Conservation (phyloP, 2,113 vertebrate species). For the Mastomys natalensis region DNA sequence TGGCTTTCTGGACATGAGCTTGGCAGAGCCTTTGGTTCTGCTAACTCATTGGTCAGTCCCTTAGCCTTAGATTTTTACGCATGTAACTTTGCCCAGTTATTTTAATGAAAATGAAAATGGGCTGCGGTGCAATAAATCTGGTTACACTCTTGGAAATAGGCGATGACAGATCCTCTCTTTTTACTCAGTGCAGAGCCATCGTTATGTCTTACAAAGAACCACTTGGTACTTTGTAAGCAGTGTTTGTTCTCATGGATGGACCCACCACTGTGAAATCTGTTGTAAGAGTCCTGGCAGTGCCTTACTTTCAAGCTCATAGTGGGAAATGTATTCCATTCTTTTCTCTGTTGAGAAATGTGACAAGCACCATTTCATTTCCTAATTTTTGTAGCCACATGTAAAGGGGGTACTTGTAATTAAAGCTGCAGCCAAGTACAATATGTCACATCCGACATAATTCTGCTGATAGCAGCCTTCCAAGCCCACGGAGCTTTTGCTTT, state of each 20-base stretch:
- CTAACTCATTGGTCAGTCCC: constrained; percentile 27
- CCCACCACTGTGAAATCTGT: constrained; percentile 38
- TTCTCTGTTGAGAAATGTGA: constrained; percentile 61
- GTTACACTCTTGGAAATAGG: background rate
- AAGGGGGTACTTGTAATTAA: constrained; percentile 53
- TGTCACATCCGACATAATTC: background rate
- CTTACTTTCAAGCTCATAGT: background rate
- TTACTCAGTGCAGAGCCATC: background rate
- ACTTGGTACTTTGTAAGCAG: background rate
- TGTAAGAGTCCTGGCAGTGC: constrained; percentile 47
- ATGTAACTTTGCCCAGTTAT: background rate
- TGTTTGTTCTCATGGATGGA: constrained; percentile 8
- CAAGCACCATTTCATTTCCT: constrained; percentile 48
- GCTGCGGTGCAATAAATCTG: constrained; percentile 49
- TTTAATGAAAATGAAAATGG: constrained; percentile 27
- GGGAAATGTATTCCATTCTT: background rate
- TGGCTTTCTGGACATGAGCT: constrained; percentile 24
- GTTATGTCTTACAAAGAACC: constrained; percentile 43
- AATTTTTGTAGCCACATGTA: constrained; percentile 49
- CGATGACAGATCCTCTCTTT: background rate
- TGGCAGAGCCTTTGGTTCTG: background rate
- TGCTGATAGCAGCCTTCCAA: background rate
- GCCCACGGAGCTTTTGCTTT: background rate
- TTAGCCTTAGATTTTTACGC: constrained; percentile 22
- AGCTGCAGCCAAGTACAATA: constrained; percentile 31